Conservation (phyloP, 1,140 invertebrate species). For the Drosophila nigromelanica region DNA sequence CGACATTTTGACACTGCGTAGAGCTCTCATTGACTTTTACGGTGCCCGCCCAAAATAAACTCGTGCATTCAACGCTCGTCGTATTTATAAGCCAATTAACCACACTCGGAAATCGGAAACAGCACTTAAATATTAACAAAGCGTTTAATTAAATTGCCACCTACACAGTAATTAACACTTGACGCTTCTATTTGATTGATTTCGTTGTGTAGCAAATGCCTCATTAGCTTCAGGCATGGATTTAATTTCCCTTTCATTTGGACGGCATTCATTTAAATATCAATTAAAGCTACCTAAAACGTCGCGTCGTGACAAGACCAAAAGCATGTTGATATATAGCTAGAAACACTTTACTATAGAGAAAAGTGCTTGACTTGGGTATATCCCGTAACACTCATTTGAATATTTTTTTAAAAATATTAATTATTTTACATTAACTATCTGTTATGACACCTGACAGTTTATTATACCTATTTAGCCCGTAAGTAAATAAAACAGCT, state of each 20-base stretch:
- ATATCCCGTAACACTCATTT: not conserved
- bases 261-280: slow-evolving; percentile 4
- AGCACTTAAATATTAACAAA: not conserved
- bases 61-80: not conserved
- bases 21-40: not conserved
- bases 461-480: not conserved
- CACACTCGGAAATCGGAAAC: not conserved
- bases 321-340: not conserved
- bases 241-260: slow-evolving; percentile 36
- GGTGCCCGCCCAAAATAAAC: not conserved
- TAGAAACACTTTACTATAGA: not conserved
- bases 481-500: too few species aligned
- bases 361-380: not conserved
- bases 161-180: slow-evolving; percentile 28
- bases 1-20: not conserved
- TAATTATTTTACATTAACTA: not conserved
- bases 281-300: slow-evolving; percentile 6
- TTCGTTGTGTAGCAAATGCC: not conserved
- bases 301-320: not conserved
- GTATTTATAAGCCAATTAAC: slow-evolving; percentile 2
- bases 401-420: not conserved
- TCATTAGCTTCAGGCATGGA: slow-evolving; percentile 1
- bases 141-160: not conserved
- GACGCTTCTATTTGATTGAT: slow-evolving; percentile 6
- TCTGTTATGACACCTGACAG: not conserved